Evolutionary conservation across 2,888 invertebrate species (phyloP).

Genomic region (Cheilosia urbana): DNA sequence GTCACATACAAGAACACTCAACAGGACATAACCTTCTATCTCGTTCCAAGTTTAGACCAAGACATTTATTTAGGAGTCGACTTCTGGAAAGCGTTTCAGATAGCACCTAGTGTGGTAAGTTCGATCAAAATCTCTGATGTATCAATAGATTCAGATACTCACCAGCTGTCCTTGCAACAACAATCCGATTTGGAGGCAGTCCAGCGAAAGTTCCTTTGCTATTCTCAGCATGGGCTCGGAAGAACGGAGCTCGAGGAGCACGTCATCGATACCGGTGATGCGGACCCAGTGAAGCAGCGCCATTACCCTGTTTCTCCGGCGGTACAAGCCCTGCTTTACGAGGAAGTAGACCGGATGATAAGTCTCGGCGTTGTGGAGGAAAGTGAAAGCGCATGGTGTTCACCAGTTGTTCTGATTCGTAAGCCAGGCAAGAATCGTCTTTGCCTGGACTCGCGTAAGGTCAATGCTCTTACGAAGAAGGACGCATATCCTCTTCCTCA

Average conservation of each 20-base stretch:
- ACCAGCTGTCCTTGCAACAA: too few relatives aligned
- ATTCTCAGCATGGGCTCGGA: conserved; percentile 26
- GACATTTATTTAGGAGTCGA: conserved; percentile 16
- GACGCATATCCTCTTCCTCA: conserved; percentile 31
- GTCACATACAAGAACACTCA: neutral
- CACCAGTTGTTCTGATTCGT: conserved; percentile 76
- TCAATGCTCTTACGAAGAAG: neutral
- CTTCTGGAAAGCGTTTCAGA: conserved; percentile 22
- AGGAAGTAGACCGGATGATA: conserved; percentile 79
- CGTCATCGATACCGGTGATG: conserved; percentile 9
- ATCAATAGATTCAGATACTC: too few relatives aligned
- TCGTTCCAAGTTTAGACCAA: conserved; percentile 42
- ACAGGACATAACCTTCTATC: neutral
- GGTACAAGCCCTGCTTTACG: conserved; percentile 59
- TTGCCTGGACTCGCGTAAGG: neutral
- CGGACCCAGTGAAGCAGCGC: conserved; percentile 60
- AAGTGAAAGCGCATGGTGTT: conserved; percentile 78
- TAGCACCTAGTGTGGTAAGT: conserved; percentile 34
- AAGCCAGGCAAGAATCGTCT: conserved; percentile 59
- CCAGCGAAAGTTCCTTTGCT: neutral
- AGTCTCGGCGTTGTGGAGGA: conserved; percentile 47
- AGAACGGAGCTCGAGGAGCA: conserved; percentile 18
- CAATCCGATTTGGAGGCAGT: neutral
- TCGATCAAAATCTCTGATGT: too few relatives aligned
- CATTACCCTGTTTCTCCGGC: conserved; percentile 71